Evolutionary conservation across 2,888 invertebrate genomes (phyloP).

Genomic region (Hydraecia micacea): DNA sequence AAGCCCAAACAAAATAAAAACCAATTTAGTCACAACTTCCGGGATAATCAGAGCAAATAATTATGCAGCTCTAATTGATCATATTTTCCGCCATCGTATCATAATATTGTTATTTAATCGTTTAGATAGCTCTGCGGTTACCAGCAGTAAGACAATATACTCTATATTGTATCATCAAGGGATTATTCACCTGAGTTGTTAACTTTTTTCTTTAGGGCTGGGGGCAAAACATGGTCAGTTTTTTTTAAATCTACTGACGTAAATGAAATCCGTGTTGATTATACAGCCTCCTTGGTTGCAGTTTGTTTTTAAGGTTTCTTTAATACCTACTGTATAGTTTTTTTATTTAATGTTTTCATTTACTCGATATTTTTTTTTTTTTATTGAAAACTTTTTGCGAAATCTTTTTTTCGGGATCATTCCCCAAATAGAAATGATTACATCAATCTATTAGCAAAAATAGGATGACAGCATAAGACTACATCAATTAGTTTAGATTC

Average conservation of each 20-base stretch:
- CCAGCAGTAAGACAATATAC: slow-evolving; percentile 46
- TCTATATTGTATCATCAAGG: slow-evolving; percentile 61
- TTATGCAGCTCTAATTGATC: slow-evolving; percentile 24
- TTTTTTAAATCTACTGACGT: slow-evolving; percentile 3
- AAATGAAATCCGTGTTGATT: neutral
- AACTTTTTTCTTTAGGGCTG: slow-evolving; percentile 32
- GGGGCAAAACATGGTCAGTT: slow-evolving; percentile 30
- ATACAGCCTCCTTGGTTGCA: slow-evolving; percentile 5
- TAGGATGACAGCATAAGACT: slow-evolving; percentile 38
- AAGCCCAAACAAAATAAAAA: neutral
- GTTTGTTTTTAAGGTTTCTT: slow-evolving; percentile 11
- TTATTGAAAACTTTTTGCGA: neutral
- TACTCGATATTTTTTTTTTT: neutral
- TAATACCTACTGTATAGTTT: neutral
- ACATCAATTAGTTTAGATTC: slow-evolving; percentile 40
- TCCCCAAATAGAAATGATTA: slow-evolving; percentile 10
- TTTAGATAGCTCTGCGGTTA: slow-evolving; percentile 54
- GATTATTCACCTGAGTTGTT: slow-evolving; percentile 50
- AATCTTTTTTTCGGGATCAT: slow-evolving; percentile 8
- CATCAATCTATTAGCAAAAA: slow-evolving; percentile 36
- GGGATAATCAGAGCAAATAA: slow-evolving; percentile 19
- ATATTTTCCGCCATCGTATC: slow-evolving; percentile 44
- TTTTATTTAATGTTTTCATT: neutral
- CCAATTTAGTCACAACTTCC: slow-evolving; percentile 14
- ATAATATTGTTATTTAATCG: slow-evolving; percentile 69